Evolutionary conservation across 2,113 vertebrate species (phyloP), one percentile per base, ranked within the genome.

Genomic region (Ptilonorhynchus violaceus): DNA sequence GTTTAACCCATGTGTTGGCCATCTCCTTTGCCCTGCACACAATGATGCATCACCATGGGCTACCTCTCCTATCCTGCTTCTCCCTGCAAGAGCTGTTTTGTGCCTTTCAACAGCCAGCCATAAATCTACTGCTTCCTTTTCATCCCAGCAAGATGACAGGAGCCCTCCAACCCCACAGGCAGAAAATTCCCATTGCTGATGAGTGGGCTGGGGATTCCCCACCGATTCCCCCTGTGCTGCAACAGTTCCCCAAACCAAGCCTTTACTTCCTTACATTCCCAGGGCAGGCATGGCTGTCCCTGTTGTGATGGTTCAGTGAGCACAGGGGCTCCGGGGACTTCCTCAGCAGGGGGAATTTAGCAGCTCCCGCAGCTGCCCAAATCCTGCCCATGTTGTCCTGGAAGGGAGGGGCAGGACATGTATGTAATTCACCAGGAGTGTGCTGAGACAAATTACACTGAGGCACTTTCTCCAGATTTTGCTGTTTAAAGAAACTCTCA

Each of bases 41-140:
- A 63, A 44, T 68, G 91, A 92, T 59, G 89, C 91, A 37, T 78
- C 0, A 0, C 80, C 13, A 1, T 59, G 73, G 80, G 60, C 56
- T 35, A 15, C 50, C 20, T 72, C 77, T 78, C 39, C 66, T 4
- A 0, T 41, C 52, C 68, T 55, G 44, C 52, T 85, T 56, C 47
- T 59, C 59, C 47, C 52, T 3, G 6, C 13, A 11, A 77, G 74
- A 79, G 47, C 66, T 92, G 31, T 47, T 84, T 24, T 41, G 47
- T 63, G 44, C 60, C 66, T 87, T 91, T 87, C 89, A 59, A 44
- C 49, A 91, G 42, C 35, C 66, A 74, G n/a, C 64, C 47, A 63
- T 82, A 82, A 94, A 96, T 91, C 89, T 84, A 30, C 56, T 67
- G 9, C 64, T 82, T 87, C 66, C 44, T 92, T 81, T 91, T 25